Conservation (phyloP, 2,797 vertebrate species). For the Sebastes minor region DNA sequence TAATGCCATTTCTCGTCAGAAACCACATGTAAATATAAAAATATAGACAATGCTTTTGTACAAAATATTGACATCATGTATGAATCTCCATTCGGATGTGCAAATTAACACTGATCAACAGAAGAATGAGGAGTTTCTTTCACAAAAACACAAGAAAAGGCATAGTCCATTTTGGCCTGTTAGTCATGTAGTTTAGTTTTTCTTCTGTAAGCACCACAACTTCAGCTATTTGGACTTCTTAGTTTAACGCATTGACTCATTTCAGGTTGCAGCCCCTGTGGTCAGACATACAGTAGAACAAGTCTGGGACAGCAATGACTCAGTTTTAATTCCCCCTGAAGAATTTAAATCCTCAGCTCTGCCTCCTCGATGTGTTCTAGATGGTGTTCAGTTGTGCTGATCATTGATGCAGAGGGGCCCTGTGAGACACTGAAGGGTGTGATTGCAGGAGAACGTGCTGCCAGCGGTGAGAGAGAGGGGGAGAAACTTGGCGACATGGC, state of each 20-base stretch:
- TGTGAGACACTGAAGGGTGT: slow-evolving; percentile 96
- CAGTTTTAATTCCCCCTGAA: slow-evolving; percentile 30
- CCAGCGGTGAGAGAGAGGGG: slow-evolving; percentile 94
- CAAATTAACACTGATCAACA: slow-evolving; percentile 80
- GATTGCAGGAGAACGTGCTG: slow-evolving; percentile 92
- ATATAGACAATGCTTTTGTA: slow-evolving; percentile 84
- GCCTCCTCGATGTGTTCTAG: slow-evolving; percentile 90
- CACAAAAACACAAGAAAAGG: slow-evolving; percentile 51
- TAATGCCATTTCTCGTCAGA: slow-evolving; percentile 75
- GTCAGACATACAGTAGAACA: slow-evolving; percentile 61
- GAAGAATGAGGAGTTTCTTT: slow-evolving; percentile 53
- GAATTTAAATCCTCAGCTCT: slow-evolving; percentile 88
- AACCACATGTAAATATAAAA: slow-evolving; percentile 83
- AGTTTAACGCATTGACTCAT: slow-evolving; percentile 25
- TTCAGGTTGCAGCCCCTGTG: slow-evolving; percentile 56
- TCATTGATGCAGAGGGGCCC: slow-evolving; percentile 91
- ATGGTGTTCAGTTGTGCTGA: slow-evolving; percentile 90
- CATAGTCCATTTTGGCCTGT: slow-evolving; percentile 67
- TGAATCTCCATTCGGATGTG: slow-evolving; percentile 80
- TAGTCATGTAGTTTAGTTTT: slow-evolving; percentile 46
- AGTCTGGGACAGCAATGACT: slow-evolving; percentile 52
- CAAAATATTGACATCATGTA: slow-evolving; percentile 84
- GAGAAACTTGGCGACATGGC: slow-evolving; percentile 99
- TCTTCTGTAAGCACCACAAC: slow-evolving; percentile 62
- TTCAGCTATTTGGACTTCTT: slow-evolving; percentile 71